These are phyloP conservation scores for Chrysolina oricalcia DNA, from an alignment of 2,888 invertebrate species.

Conservation along the genomic window DNA sequence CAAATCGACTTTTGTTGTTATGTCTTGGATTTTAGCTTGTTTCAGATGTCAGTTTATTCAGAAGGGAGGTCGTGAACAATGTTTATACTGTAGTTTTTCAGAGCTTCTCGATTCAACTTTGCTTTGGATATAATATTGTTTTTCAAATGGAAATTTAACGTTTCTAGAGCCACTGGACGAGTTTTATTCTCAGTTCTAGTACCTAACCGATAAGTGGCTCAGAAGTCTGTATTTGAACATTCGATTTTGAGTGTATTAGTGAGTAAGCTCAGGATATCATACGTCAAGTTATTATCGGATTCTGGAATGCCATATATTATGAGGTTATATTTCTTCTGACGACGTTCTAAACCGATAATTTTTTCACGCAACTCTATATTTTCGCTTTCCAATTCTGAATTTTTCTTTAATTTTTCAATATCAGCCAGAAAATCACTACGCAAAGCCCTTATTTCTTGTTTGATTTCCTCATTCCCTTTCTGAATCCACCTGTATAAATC, in stretches of 20 bases:
- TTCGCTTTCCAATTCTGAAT: conserved; percentile 1
- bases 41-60: too few relatives aligned
- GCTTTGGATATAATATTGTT: not conserved
- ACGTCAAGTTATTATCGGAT: not conserved
- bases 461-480: not conserved
- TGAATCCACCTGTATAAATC: not conserved
- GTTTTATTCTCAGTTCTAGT: too few relatives aligned
- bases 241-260: not conserved
- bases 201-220: too few relatives aligned
- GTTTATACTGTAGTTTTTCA: too few relatives aligned
- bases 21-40: conserved; percentile 11
- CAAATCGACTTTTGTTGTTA: conserved; percentile 1
- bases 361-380: not conserved
- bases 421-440: not conserved
- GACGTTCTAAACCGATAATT: not conserved
- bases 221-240: too few relatives aligned
- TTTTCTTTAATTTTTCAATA: conserved; percentile 13
- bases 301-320: too few relatives aligned
- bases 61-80: too few relatives aligned
- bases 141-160: not conserved
- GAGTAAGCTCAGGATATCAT: not conserved
- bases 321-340: conserved; percentile 1
- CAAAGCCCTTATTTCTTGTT: conserved; percentile 7
- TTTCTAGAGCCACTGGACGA: too few relatives aligned
- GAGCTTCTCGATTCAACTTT: not conserved